Evolutionary conservation across 2,888 invertebrate genomes (phyloP).

Genomic region (Amphipyra berbera): DNA sequence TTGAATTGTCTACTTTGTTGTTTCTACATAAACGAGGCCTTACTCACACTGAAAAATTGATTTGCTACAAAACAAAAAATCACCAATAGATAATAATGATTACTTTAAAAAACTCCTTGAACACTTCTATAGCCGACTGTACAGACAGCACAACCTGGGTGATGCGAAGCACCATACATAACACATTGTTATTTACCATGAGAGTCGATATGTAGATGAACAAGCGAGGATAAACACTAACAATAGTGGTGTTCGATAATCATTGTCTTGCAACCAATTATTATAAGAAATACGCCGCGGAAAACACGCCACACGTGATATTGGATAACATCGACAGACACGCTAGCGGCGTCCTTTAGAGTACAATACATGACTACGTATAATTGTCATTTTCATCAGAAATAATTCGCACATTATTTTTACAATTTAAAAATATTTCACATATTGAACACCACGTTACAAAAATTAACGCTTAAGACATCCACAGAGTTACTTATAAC

Average conservation of each 20-base stretch:
- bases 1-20: too few species aligned
- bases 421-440: not conserved
- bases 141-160: slow-evolving; percentile 46
- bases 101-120: not conserved
- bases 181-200: slow-evolving; percentile 15
- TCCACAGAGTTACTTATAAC: slow-evolving; percentile 18
- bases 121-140: slow-evolving; percentile 32
- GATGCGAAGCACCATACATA: slow-evolving; percentile 41
- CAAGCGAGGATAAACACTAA: not conserved
- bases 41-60: too few species aligned
- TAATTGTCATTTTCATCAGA: not conserved
- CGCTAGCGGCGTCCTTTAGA: too few species aligned
- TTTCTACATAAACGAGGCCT: too few species aligned
- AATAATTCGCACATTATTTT: not conserved
- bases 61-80: too few species aligned
- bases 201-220: slow-evolving; percentile 1
- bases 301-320: too few species aligned
- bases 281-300: too few species aligned
- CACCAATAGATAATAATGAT: too few species aligned
- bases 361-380: too few species aligned
- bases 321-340: too few species aligned
- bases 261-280: not conserved
- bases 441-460: slow-evolving; percentile 12
- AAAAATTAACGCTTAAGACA: slow-evolving; percentile 32
- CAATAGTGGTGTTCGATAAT: not conserved